Evolutionary conservation across 2,888 invertebrate genomes (phyloP), one percentile per base, ranked within the genome.

Genomic region (Erpobdella octoculata): DNA sequence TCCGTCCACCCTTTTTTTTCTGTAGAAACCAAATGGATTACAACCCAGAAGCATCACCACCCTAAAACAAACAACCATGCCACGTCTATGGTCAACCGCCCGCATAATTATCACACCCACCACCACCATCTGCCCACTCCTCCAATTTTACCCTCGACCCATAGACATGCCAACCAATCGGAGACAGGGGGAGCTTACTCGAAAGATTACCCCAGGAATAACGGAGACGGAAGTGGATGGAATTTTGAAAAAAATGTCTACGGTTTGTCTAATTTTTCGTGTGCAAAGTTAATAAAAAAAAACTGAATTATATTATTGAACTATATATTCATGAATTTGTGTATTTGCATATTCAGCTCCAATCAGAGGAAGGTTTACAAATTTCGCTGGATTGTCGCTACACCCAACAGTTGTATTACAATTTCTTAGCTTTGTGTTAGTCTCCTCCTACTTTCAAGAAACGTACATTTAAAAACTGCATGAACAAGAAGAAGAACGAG

Each of bases 351-450:
- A n/a, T 53, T 3, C 53, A 53, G 53, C 53, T 53, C 53, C 53
- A 53, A 53, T 53, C 18, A 53, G 53, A 53, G 53, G 53, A 53
- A 53, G 28, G 53, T 53, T 53, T 28, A 53, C 53, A 53, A 53
- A n/a, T n/a, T n/a, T n/a, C n/a, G n/a, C 53, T 21, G 53, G 28
- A 25, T 21, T n/a, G 21, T 8, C 53, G n/a, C 21, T 12, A 18
- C 28, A 15, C 28, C 28, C 53, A n/a, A 18, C 9, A n/a, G 28
- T 5, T n/a, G 0, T 53, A 28, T 53, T 28, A 12, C 53, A 53
- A 53, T 53, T 53, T 53, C 53, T 53, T 21, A 53, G 53, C 53
- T n/a, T n/a, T n/a, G n/a, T n/a, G n/a, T n/a, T n/a, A n/a, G n/a
- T n/a, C n/a, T n/a, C n/a, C n/a, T n/a, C n/a, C n/a, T n/a, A n/a